Conservation (phyloP, 2,888 invertebrate genomes). For the Leptinotarsa peninsularis region DNA sequence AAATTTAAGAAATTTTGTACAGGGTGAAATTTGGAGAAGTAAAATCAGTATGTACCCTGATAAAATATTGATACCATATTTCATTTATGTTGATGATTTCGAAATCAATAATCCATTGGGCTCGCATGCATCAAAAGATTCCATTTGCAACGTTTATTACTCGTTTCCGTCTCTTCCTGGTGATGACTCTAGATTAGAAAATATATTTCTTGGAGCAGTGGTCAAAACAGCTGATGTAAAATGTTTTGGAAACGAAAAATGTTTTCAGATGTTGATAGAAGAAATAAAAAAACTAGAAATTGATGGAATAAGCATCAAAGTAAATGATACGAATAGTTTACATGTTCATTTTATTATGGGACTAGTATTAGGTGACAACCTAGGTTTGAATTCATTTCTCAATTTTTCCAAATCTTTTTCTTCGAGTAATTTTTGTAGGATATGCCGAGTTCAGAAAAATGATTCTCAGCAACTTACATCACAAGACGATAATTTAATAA, state of each 20-base stretch:
- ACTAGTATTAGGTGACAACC: conserved; percentile 46
- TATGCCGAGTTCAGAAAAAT: conserved; percentile 40
- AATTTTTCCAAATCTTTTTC: conserved; percentile 45
- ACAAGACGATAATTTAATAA: conserved; percentile 34
- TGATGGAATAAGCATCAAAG: conserved; percentile 38
- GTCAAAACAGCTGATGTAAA: conserved; percentile 47
- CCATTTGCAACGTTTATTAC: conserved; percentile 49
- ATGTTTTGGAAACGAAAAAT: conserved; percentile 35
- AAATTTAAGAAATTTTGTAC: conserved; percentile 45
- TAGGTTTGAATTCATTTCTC: conserved; percentile 46
- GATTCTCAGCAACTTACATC: conserved; percentile 26
- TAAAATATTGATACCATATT: conserved; percentile 47
- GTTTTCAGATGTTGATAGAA: conserved; percentile 30
- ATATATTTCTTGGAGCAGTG: conserved; percentile 44
- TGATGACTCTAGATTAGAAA: conserved; percentile 45
- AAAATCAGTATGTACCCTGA: conserved; percentile 43
- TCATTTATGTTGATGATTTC: conserved; percentile 28
- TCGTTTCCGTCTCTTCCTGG: conserved; percentile 32
- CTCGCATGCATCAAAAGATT: conserved; percentile 43
- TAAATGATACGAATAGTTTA: conserved; percentile 7
- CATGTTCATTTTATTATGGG: conserved; percentile 45
- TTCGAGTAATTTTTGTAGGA: conserved; percentile 43
- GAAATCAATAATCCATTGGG: conserved; percentile 54
- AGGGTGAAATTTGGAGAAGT: conserved; percentile 48
- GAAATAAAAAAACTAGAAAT: conserved; percentile 42